Base-by-base conservation (phyloP, 2,888 invertebrate species). In the Lasioglossum zephyrum region DNA sequence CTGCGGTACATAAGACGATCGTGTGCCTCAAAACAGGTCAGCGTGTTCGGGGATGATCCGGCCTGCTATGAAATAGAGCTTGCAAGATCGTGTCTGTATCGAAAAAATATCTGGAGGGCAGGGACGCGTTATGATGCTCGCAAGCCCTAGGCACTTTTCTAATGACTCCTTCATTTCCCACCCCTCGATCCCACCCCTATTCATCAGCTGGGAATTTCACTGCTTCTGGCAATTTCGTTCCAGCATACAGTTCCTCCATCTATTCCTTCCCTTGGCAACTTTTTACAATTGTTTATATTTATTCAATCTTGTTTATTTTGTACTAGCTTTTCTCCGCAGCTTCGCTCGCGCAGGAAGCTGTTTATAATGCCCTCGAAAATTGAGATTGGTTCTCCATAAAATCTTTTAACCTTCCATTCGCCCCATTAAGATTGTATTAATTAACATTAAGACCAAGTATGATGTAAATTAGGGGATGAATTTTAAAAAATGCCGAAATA, bases 21-120 rank as follows among this genome's bases (percentile, higher is more conserved):
- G 66, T 4, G 66, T 4, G 9, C 72, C 49, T 75, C 75, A 11
- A 72, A n/a, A 16, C n/a, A 31, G 73, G 76, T 83, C 63, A 77
- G 22, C n/a, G 66, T n/a, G 66, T 66, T 73, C 72, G 31, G 2
- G 63, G 26, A 53, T 73, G 76, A 73, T 73, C 72, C 57, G 31
- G 60, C 60, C 13, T 26, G 26, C 60, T 13, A 31, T 76, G 53
- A 60, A 84, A 79, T 72, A 18, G n/a, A 26, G 39, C 44, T 79
- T 39, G 26, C 5, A 11, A 41, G 75, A 78, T 75, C 49, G 47
- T 26, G 44, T 39, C 5, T 49, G n/a, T 13, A 70, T 77, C 66
- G 57, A 73, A 31, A 69, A 63, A 60, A 0, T 66, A 66, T 8
- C 66, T 31, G 16, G 18, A 36, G 18, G 66, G 60, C 60, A 26